Conservation (phyloP, 2,888 invertebrate genomes). For the Myopa testacea region DNA sequence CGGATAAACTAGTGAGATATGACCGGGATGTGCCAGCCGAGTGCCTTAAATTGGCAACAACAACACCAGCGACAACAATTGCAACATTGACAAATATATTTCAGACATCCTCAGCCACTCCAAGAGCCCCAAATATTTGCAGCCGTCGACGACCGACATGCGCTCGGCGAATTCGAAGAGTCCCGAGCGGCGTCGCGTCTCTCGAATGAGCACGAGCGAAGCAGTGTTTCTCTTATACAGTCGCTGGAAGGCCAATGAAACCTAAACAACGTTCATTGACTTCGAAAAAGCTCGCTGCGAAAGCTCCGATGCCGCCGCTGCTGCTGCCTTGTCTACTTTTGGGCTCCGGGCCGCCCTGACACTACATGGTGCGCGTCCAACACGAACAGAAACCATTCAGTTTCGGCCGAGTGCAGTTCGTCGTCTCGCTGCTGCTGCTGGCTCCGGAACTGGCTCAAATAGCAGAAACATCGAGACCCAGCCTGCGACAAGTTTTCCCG, state of each 20-base stretch:
- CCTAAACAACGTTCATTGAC: conserved; percentile 36
- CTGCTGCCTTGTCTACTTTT: conserved; percentile 27
- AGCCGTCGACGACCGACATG: conserved; percentile 40
- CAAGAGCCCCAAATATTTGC: background rate
- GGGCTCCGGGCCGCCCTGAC: conserved; percentile 36
- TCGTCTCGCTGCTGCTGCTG: background rate
- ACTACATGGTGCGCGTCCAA: conserved; percentile 2
- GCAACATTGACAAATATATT: conserved; percentile 27
- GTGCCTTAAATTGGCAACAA: conserved; percentile 32
- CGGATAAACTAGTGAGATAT: conserved; percentile 36
- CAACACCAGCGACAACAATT: conserved; percentile 20
- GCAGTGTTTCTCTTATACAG: conserved; percentile 35
- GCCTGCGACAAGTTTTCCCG: conserved; percentile 13
- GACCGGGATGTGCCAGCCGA: conserved; percentile 39
- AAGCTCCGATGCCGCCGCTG: conserved; percentile 4
- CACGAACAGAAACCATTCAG: conserved; percentile 41
- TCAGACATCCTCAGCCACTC: background rate
- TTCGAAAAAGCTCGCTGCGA: conserved; percentile 30
- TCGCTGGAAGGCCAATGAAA: conserved; percentile 32
- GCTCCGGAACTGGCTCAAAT: background rate
- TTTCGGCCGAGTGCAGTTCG: conserved; percentile 39
- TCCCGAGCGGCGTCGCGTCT: background rate
- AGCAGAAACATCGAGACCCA: background rate
- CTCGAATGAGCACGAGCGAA: no score
- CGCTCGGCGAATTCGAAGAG: conserved; percentile 28